These are phyloP conservation scores for Mycalesis mineus DNA, from an alignment of 2,888 invertebrate genomes.

Conservation along the genomic window DNA sequence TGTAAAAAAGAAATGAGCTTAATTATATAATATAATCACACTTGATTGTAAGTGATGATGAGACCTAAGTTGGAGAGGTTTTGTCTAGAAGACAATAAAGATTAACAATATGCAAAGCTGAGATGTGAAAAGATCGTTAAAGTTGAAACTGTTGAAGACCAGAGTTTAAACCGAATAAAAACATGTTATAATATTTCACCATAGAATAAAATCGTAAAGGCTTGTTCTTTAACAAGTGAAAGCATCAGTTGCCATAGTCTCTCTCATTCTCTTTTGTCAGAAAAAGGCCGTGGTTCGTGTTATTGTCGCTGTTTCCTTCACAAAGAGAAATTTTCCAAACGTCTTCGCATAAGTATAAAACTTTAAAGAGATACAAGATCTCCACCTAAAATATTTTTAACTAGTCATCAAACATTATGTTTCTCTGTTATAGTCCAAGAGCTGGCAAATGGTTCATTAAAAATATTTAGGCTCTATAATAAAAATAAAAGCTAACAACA, in stretches of 20 bases:
- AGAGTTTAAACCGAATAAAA: background rate
- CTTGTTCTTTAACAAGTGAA: background rate
- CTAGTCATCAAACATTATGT: constrained; percentile 21
- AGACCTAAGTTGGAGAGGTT: too few relatives aligned
- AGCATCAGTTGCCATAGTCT: background rate
- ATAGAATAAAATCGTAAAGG: background rate
- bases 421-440: background rate
- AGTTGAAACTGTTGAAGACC: too few relatives aligned
- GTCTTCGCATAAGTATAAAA: background rate
- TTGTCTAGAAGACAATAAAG: too few relatives aligned
- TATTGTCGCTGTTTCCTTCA: constrained; percentile 1
- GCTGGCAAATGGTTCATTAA: background rate
- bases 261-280: background rate
- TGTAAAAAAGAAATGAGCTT: too few relatives aligned
- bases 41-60: too few relatives aligned
- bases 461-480: background rate
- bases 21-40: too few relatives aligned
- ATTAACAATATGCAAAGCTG: too few relatives aligned
- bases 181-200: background rate
- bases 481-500: too few relatives aligned
- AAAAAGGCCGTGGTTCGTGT: background rate
- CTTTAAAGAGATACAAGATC: constrained; percentile 1
- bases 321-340: background rate
- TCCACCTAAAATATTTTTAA: constrained; percentile 20
- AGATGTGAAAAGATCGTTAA: too few relatives aligned